Base-by-base conservation (phyloP, 2,113 vertebrate genomes). In the Oryzias melastigma region DNA sequence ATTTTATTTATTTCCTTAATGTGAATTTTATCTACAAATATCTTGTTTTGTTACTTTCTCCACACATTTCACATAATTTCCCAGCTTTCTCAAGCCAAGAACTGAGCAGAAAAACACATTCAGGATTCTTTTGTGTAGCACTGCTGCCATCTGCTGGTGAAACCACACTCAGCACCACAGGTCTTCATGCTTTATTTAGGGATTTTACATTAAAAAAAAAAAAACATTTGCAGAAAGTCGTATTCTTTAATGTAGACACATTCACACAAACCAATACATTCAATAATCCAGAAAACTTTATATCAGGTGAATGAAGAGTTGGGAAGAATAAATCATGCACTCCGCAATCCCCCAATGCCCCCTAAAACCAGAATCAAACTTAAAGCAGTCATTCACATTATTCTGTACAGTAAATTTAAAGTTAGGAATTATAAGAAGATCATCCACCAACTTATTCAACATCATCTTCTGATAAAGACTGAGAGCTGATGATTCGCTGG, bases 381-480 rank as follows among this genome's bases (percentile, higher is more conserved):
- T 42, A 48, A 53, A 25, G 40, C 35, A 63, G 49, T 56, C 42
- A 41, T 15, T 51, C 19, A 1, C 46, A 46, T 20, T 29, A 69
- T 25, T 71, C 65, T 48, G 27, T 66, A 40, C 50, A 55, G 35
- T 52, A 35, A 40, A 20, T 58, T 19, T 43, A 72, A 48, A 51
- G 45, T 53, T 40, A 48, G 43, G 77, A 64, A 58, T 58, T 6
- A 50, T 49, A 27, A 51, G 1, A 54, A 1, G 13, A 12, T n/a
- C 52, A 29, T 50, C 52, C 19, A 44, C 5, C 3, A 16, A 41
- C 20, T 63, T 73, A 96, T 88, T 97, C 94, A 41, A 95, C 91
- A 75, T 95, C 95, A 83, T 97, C 95, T 92, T 96, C 94, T 78
- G 92, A 87, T 89, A 96, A 92, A 80, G 91, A 91, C 75, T 93